Evolutionary conservation across 2,888 invertebrate species (phyloP), one percentile per base, ranked within the genome.

Genomic region (Scaptomyza polygonia): DNA sequence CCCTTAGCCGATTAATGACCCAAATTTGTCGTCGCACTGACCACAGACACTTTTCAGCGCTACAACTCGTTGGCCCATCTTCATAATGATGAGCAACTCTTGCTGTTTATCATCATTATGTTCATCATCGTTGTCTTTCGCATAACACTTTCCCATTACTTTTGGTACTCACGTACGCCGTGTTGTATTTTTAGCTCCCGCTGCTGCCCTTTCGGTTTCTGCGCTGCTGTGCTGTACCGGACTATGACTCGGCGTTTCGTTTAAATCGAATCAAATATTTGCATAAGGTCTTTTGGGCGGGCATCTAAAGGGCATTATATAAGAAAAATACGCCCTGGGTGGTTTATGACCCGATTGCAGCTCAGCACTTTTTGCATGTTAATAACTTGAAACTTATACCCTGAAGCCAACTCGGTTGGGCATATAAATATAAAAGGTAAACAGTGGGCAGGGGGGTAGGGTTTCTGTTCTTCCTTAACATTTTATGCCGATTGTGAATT

Each of bases 201-300:
- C 8, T 5, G 1, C 27, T 8, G 4, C 45, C 34, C 16, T 36
- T 18, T 36, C 36, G n/a, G n/a, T n/a, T n/a, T n/a, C n/a, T n/a
- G n/a, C n/a, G n/a, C n/a, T 36, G 25, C 25, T 14, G 14, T 36
- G 36, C 14, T n/a, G 25, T 36, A 14, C 9, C 9, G 7, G 29
- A 29, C 66, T 67, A 73, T 83, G 82, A 86, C 86, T 86, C 62
- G 72, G 78, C 75, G 67, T 83, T 83, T 83, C 68, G 72, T 65
- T 84, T 77, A 86, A 86, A 86, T 84, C 72, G 83, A 82, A 80
- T 84, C 86, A 82, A 82, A 82, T 82, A 82, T 82, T 82, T 82
- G 54, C 62, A 70, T 61, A 27, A 64, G 48, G 69, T 72, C 62
- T 66, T 66, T 39, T 66, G 67, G 74, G 65, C 72, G 66, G 44